A percentile compares a stretch with the other conserved stretches of the same genome.
phyloP scores from a whole-genome alignment of 2,797 vertebrate species.

The Artibeus jamaicensis region DNA sequence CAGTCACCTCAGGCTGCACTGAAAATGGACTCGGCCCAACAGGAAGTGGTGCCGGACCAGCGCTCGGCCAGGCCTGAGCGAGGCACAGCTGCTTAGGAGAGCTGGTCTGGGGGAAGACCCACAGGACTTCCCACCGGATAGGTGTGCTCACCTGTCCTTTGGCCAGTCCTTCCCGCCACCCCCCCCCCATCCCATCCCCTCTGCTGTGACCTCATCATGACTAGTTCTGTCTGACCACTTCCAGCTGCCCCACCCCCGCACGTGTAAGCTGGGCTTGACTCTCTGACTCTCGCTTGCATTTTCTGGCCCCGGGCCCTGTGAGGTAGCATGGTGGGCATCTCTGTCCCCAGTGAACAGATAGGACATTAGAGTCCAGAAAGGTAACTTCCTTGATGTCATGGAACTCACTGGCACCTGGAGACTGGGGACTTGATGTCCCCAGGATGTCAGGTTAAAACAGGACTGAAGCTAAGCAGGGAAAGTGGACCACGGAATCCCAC shows the following conservation, averaged over 20 bases:
- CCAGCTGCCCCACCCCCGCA: background rate
- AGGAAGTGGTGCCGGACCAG: background rate
- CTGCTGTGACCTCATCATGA: background rate
- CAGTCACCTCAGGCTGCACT: background rate
- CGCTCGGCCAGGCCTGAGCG: fast-evolving
- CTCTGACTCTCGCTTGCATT: background rate
- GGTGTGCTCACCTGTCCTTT: background rate
- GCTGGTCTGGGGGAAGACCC: background rate
- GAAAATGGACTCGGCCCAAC: background rate
- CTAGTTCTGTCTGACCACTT: background rate
- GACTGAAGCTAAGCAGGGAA: background rate
- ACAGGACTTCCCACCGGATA: background rate
- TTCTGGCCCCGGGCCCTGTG: background rate
- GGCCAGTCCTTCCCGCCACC: background rate
- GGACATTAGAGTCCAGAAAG: background rate
- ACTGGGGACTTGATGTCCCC: background rate
- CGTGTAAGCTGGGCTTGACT: background rate
- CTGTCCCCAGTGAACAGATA: background rate
- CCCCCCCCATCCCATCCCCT: background rate
- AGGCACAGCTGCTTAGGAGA: background rate
- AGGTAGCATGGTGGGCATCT: background rate
- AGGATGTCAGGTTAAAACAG: background rate
- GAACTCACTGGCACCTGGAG: background rate
- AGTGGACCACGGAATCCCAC: background rate
- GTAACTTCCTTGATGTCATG: background rate